Conservation (phyloP, 2,888 invertebrate species). For the Sminthurinus aureus region DNA sequence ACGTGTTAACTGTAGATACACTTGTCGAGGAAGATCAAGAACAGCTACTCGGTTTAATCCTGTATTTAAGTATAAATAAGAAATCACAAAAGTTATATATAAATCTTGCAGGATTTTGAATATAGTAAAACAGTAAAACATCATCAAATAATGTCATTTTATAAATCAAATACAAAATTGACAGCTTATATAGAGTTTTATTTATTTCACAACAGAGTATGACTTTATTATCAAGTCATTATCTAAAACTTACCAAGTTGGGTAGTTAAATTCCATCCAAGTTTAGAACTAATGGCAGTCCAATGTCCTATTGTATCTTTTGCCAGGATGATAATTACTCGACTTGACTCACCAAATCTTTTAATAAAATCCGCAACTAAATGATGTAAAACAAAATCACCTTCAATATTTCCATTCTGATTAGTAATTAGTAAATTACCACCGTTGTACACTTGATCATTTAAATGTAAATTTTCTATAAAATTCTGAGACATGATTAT, state of each 20-base stretch:
- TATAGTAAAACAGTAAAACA: background rate
- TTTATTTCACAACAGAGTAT: background rate
- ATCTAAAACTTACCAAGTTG: slow-evolving; percentile 20
- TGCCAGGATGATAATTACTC: slow-evolving; percentile 27
- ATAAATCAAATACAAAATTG: too few species aligned
- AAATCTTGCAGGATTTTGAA: background rate
- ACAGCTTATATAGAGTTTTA: background rate
- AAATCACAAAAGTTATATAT: background rate
- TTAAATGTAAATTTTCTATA: slow-evolving; percentile 18
- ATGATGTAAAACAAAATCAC: slow-evolving; percentile 34
- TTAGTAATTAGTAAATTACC: slow-evolving; percentile 29
- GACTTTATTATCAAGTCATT: too few species aligned
- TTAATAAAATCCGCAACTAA: slow-evolving; percentile 24
- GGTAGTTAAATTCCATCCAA: slow-evolving; percentile 33
- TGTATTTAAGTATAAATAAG: background rate
- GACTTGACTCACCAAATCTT: slow-evolving; percentile 13
- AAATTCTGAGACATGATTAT: slow-evolving; percentile 16
- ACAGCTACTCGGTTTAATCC: slow-evolving; percentile 1
- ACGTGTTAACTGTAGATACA: background rate
- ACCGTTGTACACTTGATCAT: background rate
- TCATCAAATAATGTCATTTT: too few species aligned
- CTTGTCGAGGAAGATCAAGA: background rate
- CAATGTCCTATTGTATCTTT: slow-evolving; percentile 26
- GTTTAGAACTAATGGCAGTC: slow-evolving; percentile 27
- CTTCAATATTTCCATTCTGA: slow-evolving; percentile 33